phyloP scores from a whole-genome alignment of 1,140 invertebrate species.

The Battus philenor region DNA sequence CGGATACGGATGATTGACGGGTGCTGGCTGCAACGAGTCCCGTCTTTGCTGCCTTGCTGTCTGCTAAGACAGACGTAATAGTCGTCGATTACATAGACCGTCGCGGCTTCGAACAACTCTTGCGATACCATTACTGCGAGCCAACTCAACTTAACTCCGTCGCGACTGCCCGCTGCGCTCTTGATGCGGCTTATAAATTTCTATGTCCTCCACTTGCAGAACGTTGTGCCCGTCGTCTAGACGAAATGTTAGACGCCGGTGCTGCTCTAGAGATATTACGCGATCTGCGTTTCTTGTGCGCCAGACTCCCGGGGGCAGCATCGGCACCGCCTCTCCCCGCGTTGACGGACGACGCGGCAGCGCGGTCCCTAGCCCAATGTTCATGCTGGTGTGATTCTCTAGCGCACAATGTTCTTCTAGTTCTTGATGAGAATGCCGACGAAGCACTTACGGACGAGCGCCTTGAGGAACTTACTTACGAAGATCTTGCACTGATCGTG shows the following conservation, averaged over 20 bases:
- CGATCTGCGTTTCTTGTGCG: slow-evolving; percentile 64
- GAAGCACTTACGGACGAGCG: slow-evolving; percentile 79
- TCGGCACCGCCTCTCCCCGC: slow-evolving; percentile 57
- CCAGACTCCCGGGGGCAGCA: slow-evolving; percentile 57
- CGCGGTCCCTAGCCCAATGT: slow-evolving; percentile 52
- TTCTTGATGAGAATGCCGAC: slow-evolving; percentile 79
- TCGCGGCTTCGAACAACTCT: slow-evolving; percentile 81
- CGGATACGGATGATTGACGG: no score
- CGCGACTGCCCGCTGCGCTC: slow-evolving; percentile 78
- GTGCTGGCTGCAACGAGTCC: slow-evolving; percentile 80
- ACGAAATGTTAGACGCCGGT: slow-evolving; percentile 65
- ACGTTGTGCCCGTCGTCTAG: slow-evolving; percentile 79
- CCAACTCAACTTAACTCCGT: slow-evolving; percentile 79
- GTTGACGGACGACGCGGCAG: slow-evolving; percentile 43
- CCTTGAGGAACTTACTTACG: slow-evolving; percentile 80
- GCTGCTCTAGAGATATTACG: slow-evolving; percentile 64
- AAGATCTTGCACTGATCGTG: slow-evolving; percentile 78
- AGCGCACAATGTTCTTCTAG: slow-evolving; percentile 77
- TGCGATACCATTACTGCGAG: slow-evolving; percentile 81
- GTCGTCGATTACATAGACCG: slow-evolving; percentile 79
- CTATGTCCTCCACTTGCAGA: slow-evolving; percentile 79
- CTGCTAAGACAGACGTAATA: slow-evolving; percentile 70
- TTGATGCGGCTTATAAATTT: slow-evolving; percentile 83
- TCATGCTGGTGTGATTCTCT: slow-evolving; percentile 77
- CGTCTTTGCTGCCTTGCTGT: slow-evolving; percentile 56